Percentiles rank a stretch among this genome's conserved stretches.
These are phyloP conservation scores for Hippopotamus amphibius DNA, from an alignment of 2,113 vertebrate species.

Conservation along the genomic window DNA sequence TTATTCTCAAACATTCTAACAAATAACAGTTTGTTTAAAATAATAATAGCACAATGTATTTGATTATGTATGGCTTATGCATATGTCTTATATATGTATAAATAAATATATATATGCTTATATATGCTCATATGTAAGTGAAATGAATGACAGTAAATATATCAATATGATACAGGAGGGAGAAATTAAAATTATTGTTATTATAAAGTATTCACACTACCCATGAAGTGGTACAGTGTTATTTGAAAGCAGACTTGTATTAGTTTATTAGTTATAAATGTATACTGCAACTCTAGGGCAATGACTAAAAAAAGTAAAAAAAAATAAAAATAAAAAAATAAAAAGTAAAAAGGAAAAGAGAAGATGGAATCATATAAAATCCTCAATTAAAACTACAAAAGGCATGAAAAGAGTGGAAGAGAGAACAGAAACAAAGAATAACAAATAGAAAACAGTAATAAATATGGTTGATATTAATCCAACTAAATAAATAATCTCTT, in stretches of 20 bases:
- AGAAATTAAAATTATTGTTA: neutral
- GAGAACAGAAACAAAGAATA: neutral
- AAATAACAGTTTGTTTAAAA: neutral
- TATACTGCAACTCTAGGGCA: neutral
- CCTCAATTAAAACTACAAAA: neutral
- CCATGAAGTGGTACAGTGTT: neutral
- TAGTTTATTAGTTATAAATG: neutral
- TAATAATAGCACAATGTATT: neutral
- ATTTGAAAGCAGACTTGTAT: neutral
- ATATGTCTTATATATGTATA: neutral
- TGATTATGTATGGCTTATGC: neutral
- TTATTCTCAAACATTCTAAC: neutral
- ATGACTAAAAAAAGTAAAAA: neutral
- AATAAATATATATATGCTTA: neutral
- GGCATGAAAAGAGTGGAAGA: neutral
- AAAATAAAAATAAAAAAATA: neutral
- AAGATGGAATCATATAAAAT: neutral
- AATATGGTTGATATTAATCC: neutral
- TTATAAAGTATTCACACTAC: neutral
- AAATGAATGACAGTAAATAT: neutral
- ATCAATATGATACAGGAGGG: neutral
- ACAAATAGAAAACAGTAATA: conserved; percentile 18
- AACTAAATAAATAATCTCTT: neutral
- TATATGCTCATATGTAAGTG: neutral
- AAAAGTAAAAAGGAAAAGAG: neutral